Evolutionary conservation across 2,797 vertebrate species (phyloP).

Genomic region (Taenioides sp.): DNA sequence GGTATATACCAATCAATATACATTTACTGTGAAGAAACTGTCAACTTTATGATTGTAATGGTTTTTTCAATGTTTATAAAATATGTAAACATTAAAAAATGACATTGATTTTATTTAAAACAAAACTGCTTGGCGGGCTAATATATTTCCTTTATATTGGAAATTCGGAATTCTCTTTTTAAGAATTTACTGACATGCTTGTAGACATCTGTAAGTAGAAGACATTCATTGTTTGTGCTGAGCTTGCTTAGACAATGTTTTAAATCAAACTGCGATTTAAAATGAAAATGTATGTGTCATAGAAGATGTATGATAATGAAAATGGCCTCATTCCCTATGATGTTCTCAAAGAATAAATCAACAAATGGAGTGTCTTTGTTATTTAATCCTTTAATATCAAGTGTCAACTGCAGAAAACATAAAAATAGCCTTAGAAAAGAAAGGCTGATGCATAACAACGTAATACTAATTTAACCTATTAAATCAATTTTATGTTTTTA

Average conservation of each 20-base stretch:
- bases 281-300: constrained; percentile 15
- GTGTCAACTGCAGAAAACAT: constrained; percentile 66
- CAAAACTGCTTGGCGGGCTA: too few relatives aligned
- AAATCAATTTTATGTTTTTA: neutral
- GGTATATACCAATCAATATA: neutral
- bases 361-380: constrained; percentile 52
- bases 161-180: neutral
- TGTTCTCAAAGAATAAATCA: constrained; percentile 52
- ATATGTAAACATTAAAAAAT: neutral
- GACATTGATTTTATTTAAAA: neutral
- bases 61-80: neutral
- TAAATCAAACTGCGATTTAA: constrained; percentile 14
- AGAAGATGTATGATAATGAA: constrained; percentile 20
- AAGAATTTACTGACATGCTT: neutral
- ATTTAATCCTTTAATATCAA: constrained; percentile 74
- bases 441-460: constrained; percentile 43
- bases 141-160: too few relatives aligned
- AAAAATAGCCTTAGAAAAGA: constrained; percentile 69
- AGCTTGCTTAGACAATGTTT: constrained; percentile 28
- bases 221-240: constrained; percentile 47
- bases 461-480: constrained; percentile 24
- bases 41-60: neutral
- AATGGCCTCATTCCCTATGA: constrained; percentile 12
- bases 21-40: neutral
- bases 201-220: constrained; percentile 27